Conservation (phyloP, 2,797 vertebrate genomes). For the Lerista edwardsae region DNA sequence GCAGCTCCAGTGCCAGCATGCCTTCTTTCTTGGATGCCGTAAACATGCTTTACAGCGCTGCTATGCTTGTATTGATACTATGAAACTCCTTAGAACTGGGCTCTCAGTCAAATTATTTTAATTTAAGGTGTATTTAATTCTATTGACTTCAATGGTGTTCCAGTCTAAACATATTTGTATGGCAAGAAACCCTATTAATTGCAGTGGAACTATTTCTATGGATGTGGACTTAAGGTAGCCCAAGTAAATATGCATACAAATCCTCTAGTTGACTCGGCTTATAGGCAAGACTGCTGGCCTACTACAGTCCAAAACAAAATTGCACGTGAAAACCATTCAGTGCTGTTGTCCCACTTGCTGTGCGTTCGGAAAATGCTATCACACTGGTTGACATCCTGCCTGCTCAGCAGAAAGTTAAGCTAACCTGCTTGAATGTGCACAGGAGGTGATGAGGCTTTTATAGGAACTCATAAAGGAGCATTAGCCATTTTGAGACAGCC, state of each 20-base stretch:
- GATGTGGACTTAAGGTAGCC: neutral
- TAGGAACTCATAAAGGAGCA: neutral
- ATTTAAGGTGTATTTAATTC: neutral
- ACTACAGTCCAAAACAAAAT: neutral
- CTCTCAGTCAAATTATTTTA: neutral
- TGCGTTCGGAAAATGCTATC: neutral
- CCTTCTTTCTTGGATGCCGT: too few species aligned
- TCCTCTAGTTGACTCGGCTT: neutral
- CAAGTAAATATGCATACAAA: too few species aligned
- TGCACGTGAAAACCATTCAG: neutral
- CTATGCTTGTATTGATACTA: too few species aligned
- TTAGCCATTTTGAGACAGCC: neutral
- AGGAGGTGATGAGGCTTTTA: conserved; percentile 20
- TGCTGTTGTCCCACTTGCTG: neutral
- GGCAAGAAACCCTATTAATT: neutral
- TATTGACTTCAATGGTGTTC: neutral
- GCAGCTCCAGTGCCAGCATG: too few species aligned
- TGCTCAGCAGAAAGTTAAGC: neutral
- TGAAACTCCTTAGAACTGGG: too few species aligned
- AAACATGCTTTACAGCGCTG: too few species aligned
- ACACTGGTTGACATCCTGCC: neutral
- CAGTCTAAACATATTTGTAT: conserved; percentile 1
- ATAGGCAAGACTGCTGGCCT: neutral
- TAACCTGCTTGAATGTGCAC: conserved; percentile 21
- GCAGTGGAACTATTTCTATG: neutral